Percentiles rank a stretch among this genome's conserved stretches.
Evolutionary conservation across 2,797 vertebrate species (phyloP).

Genomic region (Craterocephalus amniculus): DNA sequence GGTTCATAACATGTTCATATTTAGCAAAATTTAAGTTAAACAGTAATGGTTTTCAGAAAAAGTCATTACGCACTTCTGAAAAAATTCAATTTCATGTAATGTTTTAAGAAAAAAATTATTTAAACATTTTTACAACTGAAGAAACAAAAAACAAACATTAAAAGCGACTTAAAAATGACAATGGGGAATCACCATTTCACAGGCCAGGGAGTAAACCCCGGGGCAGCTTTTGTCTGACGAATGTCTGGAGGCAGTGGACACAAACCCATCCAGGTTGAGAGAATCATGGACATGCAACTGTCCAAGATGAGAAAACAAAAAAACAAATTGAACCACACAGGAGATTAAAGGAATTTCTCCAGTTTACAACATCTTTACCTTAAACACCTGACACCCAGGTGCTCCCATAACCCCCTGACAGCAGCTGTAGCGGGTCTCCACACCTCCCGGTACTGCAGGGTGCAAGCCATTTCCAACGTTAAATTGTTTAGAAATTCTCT

Average conservation of each 20-base stretch:
- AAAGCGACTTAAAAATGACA: neutral
- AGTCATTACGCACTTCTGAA: too few species aligned
- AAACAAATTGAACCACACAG: neutral
- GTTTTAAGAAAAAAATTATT: neutral
- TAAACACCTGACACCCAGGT: constrained; percentile 84
- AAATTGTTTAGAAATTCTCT: neutral
- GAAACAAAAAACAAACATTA: neutral
- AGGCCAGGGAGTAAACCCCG: constrained; percentile 84
- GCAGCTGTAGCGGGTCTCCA: constrained; percentile 86
- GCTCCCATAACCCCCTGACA: constrained; percentile 85
- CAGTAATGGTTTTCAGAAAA: too few species aligned
- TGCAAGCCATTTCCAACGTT: constrained; percentile 2
- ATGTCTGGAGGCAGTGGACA: constrained; percentile 70
- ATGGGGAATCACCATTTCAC: constrained; percentile 79
- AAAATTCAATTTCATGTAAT: too few species aligned
- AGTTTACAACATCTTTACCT: constrained; percentile 66
- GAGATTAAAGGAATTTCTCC: neutral
- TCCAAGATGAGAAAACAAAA: neutral
- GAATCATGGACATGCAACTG: constrained; percentile 88
- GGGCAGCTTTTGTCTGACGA: constrained; percentile 62
- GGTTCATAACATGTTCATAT: neutral
- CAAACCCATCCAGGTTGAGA: constrained; percentile 83
- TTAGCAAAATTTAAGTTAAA: neutral
- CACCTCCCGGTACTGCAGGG: constrained; percentile 81
- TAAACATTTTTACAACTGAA: neutral